Conservation (phyloP, 1,140 invertebrate species). For the Zaprionus ghesquierei region DNA sequence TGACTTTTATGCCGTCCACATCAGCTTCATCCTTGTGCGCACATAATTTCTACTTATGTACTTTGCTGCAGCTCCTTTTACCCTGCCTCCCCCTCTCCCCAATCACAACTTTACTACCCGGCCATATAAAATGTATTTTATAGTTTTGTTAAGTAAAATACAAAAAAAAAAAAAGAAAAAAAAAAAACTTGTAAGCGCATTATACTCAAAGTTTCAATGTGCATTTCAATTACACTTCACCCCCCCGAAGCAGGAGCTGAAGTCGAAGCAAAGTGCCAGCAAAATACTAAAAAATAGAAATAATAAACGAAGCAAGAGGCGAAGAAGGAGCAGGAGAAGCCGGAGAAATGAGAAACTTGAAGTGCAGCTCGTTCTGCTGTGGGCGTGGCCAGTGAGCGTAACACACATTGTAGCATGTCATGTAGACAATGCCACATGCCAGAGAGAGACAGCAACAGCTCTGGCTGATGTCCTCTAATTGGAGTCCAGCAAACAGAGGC, state of each 20-base stretch:
- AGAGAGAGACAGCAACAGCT: background rate
- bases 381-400: conserved; percentile 30
- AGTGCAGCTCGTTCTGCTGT: background rate
- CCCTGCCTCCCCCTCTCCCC: background rate
- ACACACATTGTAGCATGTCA: conserved; percentile 36
- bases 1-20: conserved; percentile 63
- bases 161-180: conserved; percentile 33
- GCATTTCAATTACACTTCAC: conserved; percentile 64
- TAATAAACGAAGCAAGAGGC: background rate
- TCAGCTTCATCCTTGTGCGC: conserved; percentile 53
- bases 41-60: conserved; percentile 67
- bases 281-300: conserved; percentile 47
- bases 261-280: conserved; percentile 20
- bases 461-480: conserved; percentile 49
- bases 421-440: background rate
- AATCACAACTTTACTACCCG: background rate
- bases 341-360: background rate
- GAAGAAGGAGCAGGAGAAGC: background rate
- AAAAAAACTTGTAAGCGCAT: conserved; percentile 60
- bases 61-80: conserved; percentile 21
- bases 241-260: conserved; percentile 18
- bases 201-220: conserved; percentile 67
- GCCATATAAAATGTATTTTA: conserved; percentile 64
- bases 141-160: conserved; percentile 50
- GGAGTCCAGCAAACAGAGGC: conserved; percentile 30